Percentiles rank a stretch among this genome's conserved stretches.
These are phyloP conservation scores for Beaufortia kweichowensis DNA, from an alignment of 2,113 vertebrate species.

Conservation along the genomic window DNA sequence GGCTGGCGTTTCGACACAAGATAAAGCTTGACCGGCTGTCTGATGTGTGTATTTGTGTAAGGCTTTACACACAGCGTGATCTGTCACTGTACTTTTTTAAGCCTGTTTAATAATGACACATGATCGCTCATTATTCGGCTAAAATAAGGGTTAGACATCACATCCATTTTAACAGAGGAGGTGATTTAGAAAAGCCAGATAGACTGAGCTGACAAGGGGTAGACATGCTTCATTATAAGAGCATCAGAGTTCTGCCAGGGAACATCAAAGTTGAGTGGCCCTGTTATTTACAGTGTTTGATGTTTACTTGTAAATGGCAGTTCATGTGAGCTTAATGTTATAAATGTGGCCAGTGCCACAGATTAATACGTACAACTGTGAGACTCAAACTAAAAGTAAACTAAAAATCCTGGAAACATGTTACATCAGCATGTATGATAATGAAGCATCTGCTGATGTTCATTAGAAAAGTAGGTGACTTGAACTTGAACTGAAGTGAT, in stretches of 20 bases:
- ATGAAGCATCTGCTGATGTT: background rate
- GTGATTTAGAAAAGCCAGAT: constrained; percentile 5
- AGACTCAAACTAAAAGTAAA: background rate
- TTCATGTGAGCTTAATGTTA: background rate
- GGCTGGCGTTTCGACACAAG: constrained; percentile 47
- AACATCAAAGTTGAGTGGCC: background rate
- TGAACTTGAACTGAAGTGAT: constrained; percentile 1
- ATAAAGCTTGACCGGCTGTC: constrained; percentile 35
- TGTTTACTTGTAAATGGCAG: background rate
- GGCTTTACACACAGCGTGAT: constrained; percentile 22
- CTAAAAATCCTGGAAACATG: too few species aligned
- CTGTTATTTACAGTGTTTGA: background rate
- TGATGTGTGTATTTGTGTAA: background rate
- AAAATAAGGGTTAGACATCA: constrained; percentile 21
- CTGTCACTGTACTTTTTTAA: constrained; percentile 41
- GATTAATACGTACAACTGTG: too few species aligned
- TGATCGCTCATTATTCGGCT: constrained; percentile 34
- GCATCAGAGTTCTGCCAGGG: background rate
- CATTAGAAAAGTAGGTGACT: background rate
- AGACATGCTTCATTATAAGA: constrained; percentile 13
- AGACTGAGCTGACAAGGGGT: constrained; percentile 1
- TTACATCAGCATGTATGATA: background rate
- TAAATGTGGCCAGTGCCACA: background rate
- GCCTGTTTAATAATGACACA: constrained; percentile 52
- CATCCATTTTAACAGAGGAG: constrained; percentile 4